Base-by-base conservation (phyloP, 2,113 vertebrate species). In the Epinephelus moara region DNA sequence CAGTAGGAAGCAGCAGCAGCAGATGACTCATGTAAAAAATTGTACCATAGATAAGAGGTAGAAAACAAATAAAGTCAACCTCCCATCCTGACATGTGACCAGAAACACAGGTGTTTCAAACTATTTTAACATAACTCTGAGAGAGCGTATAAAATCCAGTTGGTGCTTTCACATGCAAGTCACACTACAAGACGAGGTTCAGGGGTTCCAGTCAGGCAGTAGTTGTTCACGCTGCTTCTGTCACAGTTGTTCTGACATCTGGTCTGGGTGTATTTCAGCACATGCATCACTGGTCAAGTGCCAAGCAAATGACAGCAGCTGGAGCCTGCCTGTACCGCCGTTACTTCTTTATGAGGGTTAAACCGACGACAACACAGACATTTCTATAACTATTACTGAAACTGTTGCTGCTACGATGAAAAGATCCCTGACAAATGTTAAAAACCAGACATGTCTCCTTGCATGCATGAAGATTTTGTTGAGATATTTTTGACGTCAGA, bases 201-300 rank as follows among this genome's bases (percentile, higher is more conserved):
- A 47, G 10, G 30, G 25, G 19, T 62, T 49, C 42, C 50, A 78
- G 67, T 72, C 42, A 47, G 55, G 63, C 80, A 70, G 85, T 37
- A 76, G 78, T 76, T 70, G 33, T 76, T 64, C 62, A 50, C 10
- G 9, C 42, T 15, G 0, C 6, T 74, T 73, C 63, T 27, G 25
- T 77, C 68, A 50, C 86, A 89, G 86, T 88, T 88, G 87, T 89
- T 83, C 59, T 89, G 82, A 82, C 86, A 88, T 90, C 66, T 89
- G 87, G 61, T 84, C 0, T 1, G 30, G 25, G 57, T 63, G 40
- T 74, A 17, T 42, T 57, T 85, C 13, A 55, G 59, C 49, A 40
- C 33, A 4, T 64, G 72, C 75, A 70, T 60, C 33, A 50, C 70
- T 77, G 45, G 60, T 9, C 78, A 78, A 77, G 42, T 14, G 60